A percentile compares a stretch with the other conserved stretches of the same genome.
These are phyloP conservation scores for Xenus cinereus DNA, from an alignment of 2,113 vertebrate species.

Conservation along the genomic window DNA sequence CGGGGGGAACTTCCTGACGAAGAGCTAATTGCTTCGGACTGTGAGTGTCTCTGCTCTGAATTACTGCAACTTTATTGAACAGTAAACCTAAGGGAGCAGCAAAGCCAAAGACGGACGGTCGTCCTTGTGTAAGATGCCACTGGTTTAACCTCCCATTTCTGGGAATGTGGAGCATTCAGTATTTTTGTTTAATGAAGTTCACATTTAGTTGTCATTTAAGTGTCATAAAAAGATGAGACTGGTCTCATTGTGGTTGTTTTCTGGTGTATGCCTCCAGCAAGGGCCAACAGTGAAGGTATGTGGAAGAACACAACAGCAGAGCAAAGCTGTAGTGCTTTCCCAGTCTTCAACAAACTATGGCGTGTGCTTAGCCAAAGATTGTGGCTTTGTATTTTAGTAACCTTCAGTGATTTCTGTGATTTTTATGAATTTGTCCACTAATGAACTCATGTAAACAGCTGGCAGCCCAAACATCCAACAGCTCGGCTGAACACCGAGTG, in stretches of 20 bases:
- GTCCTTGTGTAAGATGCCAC: background rate
- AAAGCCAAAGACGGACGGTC: rapidly evolving
- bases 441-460: background rate
- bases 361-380: background rate
- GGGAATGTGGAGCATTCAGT: background rate
- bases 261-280: background rate
- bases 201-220: background rate
- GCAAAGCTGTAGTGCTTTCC: background rate
- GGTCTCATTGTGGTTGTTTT: background rate
- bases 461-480: background rate
- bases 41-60: background rate
- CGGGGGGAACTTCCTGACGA: constrained; percentile 20
- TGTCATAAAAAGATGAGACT: background rate
- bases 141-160: background rate
- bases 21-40: constrained; percentile 40
- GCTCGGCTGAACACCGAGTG: rapidly evolving
- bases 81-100: background rate
- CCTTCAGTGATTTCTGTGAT: background rate
- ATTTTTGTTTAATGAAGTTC: background rate
- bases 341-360: background rate
- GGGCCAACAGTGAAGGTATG: background rate
- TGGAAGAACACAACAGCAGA: background rate
- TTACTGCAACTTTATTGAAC: background rate
- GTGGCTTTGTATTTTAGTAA: background rate
- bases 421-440: background rate